Percentiles rank a stretch among this genome's conserved stretches.
These are phyloP conservation scores for Dermolepida albohirtum DNA, from an alignment of 2,888 invertebrate genomes.

Conservation along the genomic window DNA sequence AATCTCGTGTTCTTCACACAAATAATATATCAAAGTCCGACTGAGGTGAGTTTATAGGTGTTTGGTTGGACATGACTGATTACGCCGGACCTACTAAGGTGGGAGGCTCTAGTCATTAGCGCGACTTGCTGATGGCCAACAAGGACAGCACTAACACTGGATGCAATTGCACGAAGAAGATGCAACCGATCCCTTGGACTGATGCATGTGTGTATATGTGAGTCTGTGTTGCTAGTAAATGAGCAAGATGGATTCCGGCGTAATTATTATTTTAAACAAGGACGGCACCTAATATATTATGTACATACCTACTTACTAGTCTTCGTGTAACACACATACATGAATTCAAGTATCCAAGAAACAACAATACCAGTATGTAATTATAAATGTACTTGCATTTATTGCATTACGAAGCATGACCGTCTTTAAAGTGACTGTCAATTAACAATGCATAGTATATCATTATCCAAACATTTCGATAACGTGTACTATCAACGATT, in stretches of 20 bases:
- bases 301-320: not conserved
- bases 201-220: constrained; percentile 1
- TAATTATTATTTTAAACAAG: constrained; percentile 46
- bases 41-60: constrained; percentile 58
- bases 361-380: too few relatives aligned
- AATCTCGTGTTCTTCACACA: constrained; percentile 60
- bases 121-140: constrained; percentile 47
- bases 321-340: not conserved
- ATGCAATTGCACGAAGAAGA: constrained; percentile 44
- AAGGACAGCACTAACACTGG: constrained; percentile 25
- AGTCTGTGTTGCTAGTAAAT: constrained; percentile 46
- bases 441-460: constrained; percentile 11
- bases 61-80: constrained; percentile 62
- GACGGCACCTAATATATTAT: constrained; percentile 34
- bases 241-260: constrained; percentile 60
- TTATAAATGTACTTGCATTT: too few relatives aligned
- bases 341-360: too few relatives aligned
- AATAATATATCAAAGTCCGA: constrained; percentile 63
- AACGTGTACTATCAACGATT: too few relatives aligned
- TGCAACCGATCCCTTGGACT: constrained; percentile 35
- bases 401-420: too few relatives aligned
- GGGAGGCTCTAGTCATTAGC: constrained; percentile 53
- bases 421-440: not conserved
- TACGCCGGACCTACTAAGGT: constrained; percentile 57
- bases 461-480: constrained; percentile 2